phyloP scores from a whole-genome alignment of 2,888 invertebrate genomes.

The Heterodera filipjevi region DNA sequence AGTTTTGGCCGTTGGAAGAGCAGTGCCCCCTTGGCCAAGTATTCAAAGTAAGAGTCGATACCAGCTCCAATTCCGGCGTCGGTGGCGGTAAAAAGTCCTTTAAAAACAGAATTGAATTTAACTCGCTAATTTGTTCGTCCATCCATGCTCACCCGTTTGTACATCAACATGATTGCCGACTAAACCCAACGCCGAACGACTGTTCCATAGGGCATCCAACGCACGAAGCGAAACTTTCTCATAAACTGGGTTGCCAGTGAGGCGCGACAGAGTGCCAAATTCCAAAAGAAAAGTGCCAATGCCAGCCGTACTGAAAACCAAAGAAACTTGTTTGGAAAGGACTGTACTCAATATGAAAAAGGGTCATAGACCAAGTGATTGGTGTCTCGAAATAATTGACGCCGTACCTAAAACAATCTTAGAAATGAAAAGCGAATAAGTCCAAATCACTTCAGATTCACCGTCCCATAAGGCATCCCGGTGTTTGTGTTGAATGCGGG shows the following conservation, averaged over 20 bases:
- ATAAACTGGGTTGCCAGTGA: constrained; percentile 74
- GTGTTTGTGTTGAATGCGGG: constrained; percentile 69
- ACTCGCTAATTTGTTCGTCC: background rate
- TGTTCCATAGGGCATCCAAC: constrained; percentile 82
- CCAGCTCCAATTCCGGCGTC: constrained; percentile 87
- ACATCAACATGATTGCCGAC: constrained; percentile 94
- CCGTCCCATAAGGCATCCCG: constrained; percentile 76
- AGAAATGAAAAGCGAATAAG: background rate
- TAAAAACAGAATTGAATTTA: background rate
- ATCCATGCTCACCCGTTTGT: constrained; percentile 76
- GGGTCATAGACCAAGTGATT: constrained; percentile 94
- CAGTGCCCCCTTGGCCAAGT: constrained; percentile 92
- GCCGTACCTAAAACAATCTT: constrained; percentile 69
- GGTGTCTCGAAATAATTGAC: constrained; percentile 93
- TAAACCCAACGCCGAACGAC: constrained; percentile 74
- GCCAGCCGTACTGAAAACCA: constrained; percentile 79
- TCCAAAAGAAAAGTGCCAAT: constrained; percentile 95
- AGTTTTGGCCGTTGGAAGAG: constrained; percentile 86
- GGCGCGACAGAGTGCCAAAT: constrained; percentile 77
- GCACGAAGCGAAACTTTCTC: constrained; percentile 89
- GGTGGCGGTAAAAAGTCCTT: constrained; percentile 83
- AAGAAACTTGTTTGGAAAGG: no score
- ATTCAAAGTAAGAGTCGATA: constrained; percentile 87
- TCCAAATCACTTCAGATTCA: constrained; percentile 71
- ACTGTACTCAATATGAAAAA: no score